Evolutionary conservation across 1,140 invertebrate genomes (phyloP).

Genomic region (Leptinotarsa lineolata): DNA sequence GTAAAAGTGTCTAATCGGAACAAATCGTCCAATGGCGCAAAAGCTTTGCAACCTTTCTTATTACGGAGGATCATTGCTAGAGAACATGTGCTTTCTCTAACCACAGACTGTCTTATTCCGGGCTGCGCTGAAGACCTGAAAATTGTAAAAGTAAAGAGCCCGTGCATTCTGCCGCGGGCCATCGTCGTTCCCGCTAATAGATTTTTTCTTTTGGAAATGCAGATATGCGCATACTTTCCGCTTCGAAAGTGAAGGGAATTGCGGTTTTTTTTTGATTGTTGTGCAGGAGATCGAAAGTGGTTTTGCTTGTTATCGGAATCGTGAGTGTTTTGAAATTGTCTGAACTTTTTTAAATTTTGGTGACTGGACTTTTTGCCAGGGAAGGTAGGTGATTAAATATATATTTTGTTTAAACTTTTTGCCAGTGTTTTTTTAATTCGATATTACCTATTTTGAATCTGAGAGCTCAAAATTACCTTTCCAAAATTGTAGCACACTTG

Average conservation of each 20-base stretch:
- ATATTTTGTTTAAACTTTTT: not conserved
- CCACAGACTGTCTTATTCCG: slow-evolving; percentile 12
- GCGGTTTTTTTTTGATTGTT: not conserved
- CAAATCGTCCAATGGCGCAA: slow-evolving; percentile 15
- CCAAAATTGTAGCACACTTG: too few relatives aligned
- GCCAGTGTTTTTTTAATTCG: not conserved
- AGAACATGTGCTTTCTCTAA: slow-evolving; percentile 28
- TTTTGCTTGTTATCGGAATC: not conserved
- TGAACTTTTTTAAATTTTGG: not conserved
- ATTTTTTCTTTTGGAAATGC: slow-evolving; percentile 24
- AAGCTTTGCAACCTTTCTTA: not conserved
- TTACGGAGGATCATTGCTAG: slow-evolving; percentile 17
- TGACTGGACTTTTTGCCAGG: not conserved
- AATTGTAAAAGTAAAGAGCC: slow-evolving; percentile 10
- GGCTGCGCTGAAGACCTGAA: slow-evolving; percentile 16
- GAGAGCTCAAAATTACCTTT: not conserved
- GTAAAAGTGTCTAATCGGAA: not conserved
- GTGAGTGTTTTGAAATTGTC: too few relatives aligned
- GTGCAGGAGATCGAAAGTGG: not conserved
- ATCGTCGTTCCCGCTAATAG: slow-evolving; percentile 2
- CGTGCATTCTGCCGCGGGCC: slow-evolving; percentile 24
- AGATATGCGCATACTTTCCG: slow-evolving; percentile 28
- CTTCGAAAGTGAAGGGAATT: slow-evolving; percentile 33
- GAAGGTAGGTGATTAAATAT: not conserved
- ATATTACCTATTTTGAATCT: slow-evolving; percentile 4